phyloP scores from a whole-genome alignment of 2,113 vertebrate species.

The Silurus glanis region DNA sequence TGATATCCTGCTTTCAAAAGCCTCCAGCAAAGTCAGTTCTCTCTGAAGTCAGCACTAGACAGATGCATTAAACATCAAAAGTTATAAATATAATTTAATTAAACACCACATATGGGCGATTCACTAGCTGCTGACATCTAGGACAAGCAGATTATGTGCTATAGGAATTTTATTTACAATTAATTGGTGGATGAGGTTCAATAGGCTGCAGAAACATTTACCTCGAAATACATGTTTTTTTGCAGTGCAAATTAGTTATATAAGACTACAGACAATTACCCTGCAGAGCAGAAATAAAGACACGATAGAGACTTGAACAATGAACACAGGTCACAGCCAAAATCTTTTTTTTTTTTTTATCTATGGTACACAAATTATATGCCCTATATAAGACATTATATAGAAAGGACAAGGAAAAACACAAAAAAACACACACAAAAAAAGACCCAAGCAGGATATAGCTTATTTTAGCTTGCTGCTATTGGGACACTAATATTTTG shows the following conservation, averaged over 20 bases:
- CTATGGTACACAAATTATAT: neutral
- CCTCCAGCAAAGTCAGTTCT: constrained; percentile 1
- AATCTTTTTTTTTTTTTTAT: neutral
- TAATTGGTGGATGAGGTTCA: neutral
- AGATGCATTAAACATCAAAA: neutral
- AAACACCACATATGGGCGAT: neutral
- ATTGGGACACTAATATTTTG: neutral
- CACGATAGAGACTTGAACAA: neutral
- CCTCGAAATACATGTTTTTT: neutral
- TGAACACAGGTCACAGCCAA: neutral
- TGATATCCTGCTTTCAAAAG: neutral
- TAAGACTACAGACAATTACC: neutral
- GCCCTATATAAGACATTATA: neutral
- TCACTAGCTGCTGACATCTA: neutral
- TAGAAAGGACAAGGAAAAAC: neutral
- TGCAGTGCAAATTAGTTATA: neutral
- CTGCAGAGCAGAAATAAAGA: neutral
- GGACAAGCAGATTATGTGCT: neutral
- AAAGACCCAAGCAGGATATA: neutral
- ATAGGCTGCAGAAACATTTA: neutral
- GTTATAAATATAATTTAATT: constrained; percentile 1
- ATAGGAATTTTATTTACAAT: neutral
- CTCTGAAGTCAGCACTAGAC: neutral
- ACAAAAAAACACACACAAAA: neutral
- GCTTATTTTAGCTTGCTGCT: neutral